Percentiles rank a stretch among this genome's conserved stretches.
Evolutionary conservation across 2,797 vertebrate genomes (phyloP).

Genomic region (Aldrovandia affinis): DNA sequence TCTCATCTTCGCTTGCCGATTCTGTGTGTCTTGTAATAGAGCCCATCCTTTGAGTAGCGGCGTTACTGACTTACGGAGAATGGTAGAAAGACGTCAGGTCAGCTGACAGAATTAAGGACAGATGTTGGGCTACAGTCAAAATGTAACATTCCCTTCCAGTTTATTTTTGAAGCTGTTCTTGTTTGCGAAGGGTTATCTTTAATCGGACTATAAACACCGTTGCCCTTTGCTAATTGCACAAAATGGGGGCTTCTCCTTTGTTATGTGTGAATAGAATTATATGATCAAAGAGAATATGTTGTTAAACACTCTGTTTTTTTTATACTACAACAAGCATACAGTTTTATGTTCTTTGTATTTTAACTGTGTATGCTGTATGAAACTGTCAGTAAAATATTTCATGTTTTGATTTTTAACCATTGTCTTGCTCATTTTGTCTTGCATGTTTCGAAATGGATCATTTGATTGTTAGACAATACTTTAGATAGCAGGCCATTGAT

Average conservation of each 20-base stretch:
- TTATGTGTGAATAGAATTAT: constrained; percentile 15
- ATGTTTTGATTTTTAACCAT: constrained; percentile 57
- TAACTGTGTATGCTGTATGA: constrained; percentile 49
- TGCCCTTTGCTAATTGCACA: constrained; percentile 22
- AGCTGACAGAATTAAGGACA: background rate
- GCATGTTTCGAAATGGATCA: background rate
- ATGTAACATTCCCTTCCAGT: background rate
- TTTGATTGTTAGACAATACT: background rate
- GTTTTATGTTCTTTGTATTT: constrained; percentile 36
- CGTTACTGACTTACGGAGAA: background rate
- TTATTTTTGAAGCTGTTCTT: background rate
- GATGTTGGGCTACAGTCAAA: background rate
- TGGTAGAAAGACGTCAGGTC: background rate
- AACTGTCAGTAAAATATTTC: constrained; percentile 66
- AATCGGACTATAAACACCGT: background rate
- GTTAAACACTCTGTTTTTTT: constrained; percentile 38
- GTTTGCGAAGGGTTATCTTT: background rate
- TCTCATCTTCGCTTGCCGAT: background rate
- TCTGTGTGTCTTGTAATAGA: background rate
- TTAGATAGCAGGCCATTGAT: background rate
- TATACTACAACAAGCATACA: constrained; percentile 18
- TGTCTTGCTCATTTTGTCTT: constrained; percentile 22
- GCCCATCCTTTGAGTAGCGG: background rate
- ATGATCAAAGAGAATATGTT: constrained; percentile 10
- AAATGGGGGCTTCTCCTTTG: constrained; percentile 11